Base-by-base conservation (phyloP, 2,888 invertebrate genomes). In the Tiliacea aurago region DNA sequence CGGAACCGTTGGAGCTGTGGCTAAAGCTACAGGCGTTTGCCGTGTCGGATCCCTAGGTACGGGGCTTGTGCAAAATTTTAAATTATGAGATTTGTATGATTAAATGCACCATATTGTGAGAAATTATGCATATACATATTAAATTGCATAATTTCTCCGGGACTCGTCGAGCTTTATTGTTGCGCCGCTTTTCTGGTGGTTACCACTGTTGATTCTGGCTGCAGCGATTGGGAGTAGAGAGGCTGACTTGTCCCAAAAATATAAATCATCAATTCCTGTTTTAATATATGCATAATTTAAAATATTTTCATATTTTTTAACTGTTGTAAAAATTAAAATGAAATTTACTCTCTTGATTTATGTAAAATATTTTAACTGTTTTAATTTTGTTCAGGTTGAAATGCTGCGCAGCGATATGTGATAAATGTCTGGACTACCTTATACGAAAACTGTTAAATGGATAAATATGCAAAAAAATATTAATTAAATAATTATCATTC, bases 341-440 rank as follows among this genome's bases (percentile, higher is more conserved):
- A 11, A 18, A 37, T 37, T n/a, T 23, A 11, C 11, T n/a, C 18
- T 28, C 10, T 18, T 18, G 11, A 23, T 28, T 18, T 13, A 18
- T 4, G 18, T 4, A 37, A 56, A 23, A 23, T 13, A 23, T 41
- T 11, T 41, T 13, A 7, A 4, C 6, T 7, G 11, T 13, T 37
- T 37, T 37, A 37, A 37, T 45, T 67, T 11, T 18, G 33, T 68
- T 18, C 13, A 67, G 68, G 3, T 68, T 68, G n/a, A 11, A 67
- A 7, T 45, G 13, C 13, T 33, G 15, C 2, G 9, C n/a, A 45
- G 0, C 15, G 4, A 15, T 20, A n/a, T 33, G 7, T 15, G 33
- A 11, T 45, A 18, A 33, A 45, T 33, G 4, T 67, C 4, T 67
- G n/a, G n/a, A 18, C 7, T 68, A 33, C 13, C 1, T 23, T 23